These are phyloP conservation scores for Enteromius fasciolatus DNA, from an alignment of 2,797 vertebrate species.

Conservation along the genomic window DNA sequence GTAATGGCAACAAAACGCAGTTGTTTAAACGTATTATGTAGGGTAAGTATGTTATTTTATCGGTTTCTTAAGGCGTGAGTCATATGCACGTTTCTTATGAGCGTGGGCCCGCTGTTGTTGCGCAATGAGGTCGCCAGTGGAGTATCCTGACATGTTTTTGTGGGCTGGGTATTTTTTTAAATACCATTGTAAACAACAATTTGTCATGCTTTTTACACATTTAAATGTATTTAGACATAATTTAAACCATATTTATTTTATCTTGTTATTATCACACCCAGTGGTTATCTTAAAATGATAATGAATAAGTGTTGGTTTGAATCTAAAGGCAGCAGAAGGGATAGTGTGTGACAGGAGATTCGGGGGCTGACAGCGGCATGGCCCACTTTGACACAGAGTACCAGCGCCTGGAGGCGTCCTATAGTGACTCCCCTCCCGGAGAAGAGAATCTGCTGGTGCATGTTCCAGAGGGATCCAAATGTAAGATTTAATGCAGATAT, in stretches of 20 bases:
- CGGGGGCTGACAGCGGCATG: constrained; percentile 76
- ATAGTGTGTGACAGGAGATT: constrained; percentile 58
- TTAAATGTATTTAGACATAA: neutral
- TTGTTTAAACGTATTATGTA: neutral
- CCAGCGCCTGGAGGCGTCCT: constrained; percentile 93
- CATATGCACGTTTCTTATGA: neutral
- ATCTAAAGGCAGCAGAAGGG: constrained; percentile 63
- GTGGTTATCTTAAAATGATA: neutral
- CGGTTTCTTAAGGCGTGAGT: neutral
- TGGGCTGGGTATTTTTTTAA: constrained; percentile 4
- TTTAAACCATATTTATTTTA: neutral
- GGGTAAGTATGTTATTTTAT: neutral
- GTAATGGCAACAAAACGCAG: neutral
- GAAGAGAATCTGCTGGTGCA: constrained; percentile 93
- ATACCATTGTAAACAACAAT: neutral
- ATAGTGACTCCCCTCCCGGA: constrained; percentile 93
- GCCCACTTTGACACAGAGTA: constrained; percentile 95
- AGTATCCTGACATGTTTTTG: constrained; percentile 13
- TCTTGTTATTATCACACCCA: no score
- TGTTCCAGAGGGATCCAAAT: constrained; percentile 93
- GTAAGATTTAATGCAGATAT: constrained; percentile 71
- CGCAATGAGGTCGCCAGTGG: neutral
- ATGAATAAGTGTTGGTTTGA: neutral
- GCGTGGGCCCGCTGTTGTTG: neutral
- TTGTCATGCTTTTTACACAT: neutral